Conservation (phyloP, 2,888 invertebrate species). For the Heteropelma amictum region DNA sequence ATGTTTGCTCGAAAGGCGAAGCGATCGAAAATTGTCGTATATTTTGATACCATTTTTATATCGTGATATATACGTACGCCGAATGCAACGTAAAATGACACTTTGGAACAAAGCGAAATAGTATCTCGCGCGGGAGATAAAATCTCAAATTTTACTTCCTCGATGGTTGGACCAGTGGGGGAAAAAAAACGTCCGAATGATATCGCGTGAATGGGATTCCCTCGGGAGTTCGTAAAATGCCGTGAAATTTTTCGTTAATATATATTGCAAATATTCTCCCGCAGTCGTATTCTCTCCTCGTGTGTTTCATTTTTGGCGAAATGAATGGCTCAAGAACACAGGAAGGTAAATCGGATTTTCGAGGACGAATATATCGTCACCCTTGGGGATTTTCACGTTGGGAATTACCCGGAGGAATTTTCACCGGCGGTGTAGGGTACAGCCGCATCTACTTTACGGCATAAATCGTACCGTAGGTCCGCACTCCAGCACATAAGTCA, state of each 20-base stretch:
- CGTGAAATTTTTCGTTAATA: neutral
- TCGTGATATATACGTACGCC: no score
- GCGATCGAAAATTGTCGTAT: no score
- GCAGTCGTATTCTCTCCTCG: neutral
- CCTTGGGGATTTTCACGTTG: neutral
- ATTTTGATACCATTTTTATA: no score
- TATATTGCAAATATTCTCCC: no score
- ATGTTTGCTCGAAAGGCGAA: no score
- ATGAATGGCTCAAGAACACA: neutral
- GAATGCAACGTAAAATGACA: no score
- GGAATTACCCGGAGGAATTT: neutral
- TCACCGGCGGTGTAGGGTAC: neutral
- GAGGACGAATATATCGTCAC: neutral
- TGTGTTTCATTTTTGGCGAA: neutral
- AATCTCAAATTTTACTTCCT: no score
- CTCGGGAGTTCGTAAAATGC: neutral
- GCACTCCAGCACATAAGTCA: slow-evolving; percentile 18
- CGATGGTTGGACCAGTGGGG: no score
- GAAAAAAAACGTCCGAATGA: no score
- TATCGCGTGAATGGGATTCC: no score
- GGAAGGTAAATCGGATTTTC: neutral
- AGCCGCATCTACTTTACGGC: neutral
- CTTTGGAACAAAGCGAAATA: no score
- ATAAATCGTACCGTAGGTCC: slow-evolving; percentile 30
- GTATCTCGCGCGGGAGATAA: no score